Base-by-base conservation (phyloP, 2,797 vertebrate genomes). In the Chanos chanos region DNA sequence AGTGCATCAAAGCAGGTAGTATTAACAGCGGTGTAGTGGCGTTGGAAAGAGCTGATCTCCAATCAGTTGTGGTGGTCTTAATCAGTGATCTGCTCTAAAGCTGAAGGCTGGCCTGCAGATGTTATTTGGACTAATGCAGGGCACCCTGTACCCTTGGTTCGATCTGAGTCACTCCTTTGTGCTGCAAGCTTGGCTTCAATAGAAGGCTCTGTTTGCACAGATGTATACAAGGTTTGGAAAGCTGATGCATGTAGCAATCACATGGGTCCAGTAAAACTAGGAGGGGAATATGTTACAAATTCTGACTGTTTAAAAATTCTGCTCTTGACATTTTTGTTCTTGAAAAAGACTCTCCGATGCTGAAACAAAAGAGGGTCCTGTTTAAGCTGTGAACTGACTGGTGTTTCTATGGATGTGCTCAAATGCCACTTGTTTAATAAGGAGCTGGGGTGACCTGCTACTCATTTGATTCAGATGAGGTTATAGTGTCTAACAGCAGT, bases 171-270 rank as follows among this genome's bases (percentile, higher is more conserved):
- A 31, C 40, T 76, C 69, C 70, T 81, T 81, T 81, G 78, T 74
- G 67, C 69, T 65, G 19, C 47, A 40, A 51, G 60, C 28, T 21
- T 31, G 39, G 47, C 34, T 70, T 77, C 69, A 84, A 84, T 73
- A 41, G 39, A 69, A 66, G 54, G 70, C 83, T 83, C 79, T 82
- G 81, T 82, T 64, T 68, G 76, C 61, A 33, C 39, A 69, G 40
- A 74, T 73, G 70, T 68, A 73, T 78, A 71, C 58, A 43, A 31
- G 64, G 52, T 56, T 47, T 21, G 27, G 60, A n/a, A 75, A 77
- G 55, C 24, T 24, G 60, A 77, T 45, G 43, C 50, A 71, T 33
- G 62, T 71, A 69, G 66, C 64, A 67, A 71, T 66, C 51, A 68
- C 68, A 49, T 49, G 3, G 61, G 61, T 56, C 64, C 65, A 70